Percentiles rank a stretch among this genome's conserved stretches.
phyloP scores from a whole-genome alignment of 2,888 invertebrate species.

The Dichetophora obliterata region DNA sequence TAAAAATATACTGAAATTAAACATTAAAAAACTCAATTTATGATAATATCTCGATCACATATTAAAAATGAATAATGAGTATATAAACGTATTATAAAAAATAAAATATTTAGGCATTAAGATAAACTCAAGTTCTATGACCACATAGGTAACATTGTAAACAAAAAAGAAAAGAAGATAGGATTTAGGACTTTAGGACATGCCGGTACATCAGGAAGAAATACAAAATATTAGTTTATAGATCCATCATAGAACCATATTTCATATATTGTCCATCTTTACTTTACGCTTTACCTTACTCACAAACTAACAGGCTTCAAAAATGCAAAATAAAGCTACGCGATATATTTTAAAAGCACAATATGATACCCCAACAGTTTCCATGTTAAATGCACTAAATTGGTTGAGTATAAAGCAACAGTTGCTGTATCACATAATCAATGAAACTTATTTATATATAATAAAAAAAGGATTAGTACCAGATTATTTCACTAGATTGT shows the following conservation, averaged over 20 bases:
- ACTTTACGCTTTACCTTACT: not conserved
- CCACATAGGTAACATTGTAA: not conserved
- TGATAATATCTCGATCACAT: no score
- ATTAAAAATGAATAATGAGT: not conserved
- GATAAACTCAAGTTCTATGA: not conserved
- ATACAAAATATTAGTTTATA: constrained; percentile 9
- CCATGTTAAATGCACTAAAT: not conserved
- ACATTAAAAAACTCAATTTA: not conserved
- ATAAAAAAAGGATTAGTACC: not conserved
- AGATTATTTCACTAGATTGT: not conserved
- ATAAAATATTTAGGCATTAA: constrained; percentile 9
- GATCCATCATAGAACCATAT: not conserved
- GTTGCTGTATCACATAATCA: not conserved
- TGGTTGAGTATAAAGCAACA: not conserved
- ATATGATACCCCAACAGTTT: not conserved
- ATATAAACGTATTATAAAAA: not conserved
- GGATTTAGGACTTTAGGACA: constrained; percentile 18
- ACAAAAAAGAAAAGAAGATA: constrained; percentile 8
- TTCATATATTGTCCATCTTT: not conserved
- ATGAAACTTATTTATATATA: not conserved
- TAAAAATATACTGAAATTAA: not conserved
- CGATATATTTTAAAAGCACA: not conserved
- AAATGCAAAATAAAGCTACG: constrained; percentile 4
- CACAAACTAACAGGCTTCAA: not conserved
- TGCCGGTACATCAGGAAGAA: not conserved